Base-by-base conservation (phyloP, 2,113 vertebrate species). In the Struthidea cinerea region DNA sequence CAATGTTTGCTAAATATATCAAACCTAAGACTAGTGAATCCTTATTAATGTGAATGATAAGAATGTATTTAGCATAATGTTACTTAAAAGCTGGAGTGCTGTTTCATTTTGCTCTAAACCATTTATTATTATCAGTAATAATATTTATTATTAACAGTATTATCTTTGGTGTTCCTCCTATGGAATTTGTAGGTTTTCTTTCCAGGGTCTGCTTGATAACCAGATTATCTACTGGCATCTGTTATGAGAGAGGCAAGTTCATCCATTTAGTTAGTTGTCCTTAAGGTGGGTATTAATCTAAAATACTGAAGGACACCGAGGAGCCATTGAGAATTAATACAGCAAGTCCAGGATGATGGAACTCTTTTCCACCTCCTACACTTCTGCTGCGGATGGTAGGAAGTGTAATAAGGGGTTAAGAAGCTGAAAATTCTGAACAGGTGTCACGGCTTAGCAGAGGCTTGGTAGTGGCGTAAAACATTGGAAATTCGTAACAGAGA, bases 351-450 rank as follows among this genome's bases (percentile, higher is more conserved):
- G 61, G 57, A 79, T 4, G 5, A 88, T 53, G 24, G 57, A 65
- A 64, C 53, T 84, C 46, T 70, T 23, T 52, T 76, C 52, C 27
- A n/a, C 56, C 50, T 82, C 41, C 84, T 89, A 55, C 50, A 53
- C 11, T 85, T 87, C 52, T 87, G 67, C 44, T 95, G 68, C 3
- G 9, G 14, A 50, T 96, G 64, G 65, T 89, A 82, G 91, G 64
- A 87, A 89, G 84, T 84, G 16, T 85, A 93, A 47, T 57, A 92
- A 91, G 35, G 95, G 93, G 84, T 95, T 96, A 97, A 96, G 84
- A 87, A 97, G 82, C 83, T 94, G 86, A 95, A 97, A 96, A 95
- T 94, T 93, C 91, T 95, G 88, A 95, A 97, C 90, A 97, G 95
- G 96, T 96, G 96, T 93, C 88, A 89, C 0, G 1, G 92, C 94